phyloP scores from a whole-genome alignment of 2,113 vertebrate species.

The Xenotilapia flavipinnis region DNA sequence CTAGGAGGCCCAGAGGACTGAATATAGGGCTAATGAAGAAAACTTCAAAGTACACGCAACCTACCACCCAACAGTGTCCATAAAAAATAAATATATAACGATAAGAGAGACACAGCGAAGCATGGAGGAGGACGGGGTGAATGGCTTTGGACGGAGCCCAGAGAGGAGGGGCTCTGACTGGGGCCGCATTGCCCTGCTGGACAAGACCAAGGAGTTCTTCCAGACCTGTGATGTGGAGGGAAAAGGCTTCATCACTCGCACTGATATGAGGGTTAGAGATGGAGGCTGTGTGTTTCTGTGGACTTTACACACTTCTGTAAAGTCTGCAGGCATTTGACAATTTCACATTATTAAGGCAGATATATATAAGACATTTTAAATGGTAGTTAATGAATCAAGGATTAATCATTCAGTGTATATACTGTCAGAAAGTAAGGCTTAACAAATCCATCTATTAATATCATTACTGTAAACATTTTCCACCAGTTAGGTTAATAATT shows the following conservation, averaged over 20 bases:
- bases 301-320: neutral
- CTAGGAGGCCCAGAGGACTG: neutral
- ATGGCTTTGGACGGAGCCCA: neutral
- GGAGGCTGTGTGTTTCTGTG: neutral
- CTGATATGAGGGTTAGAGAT: conserved; percentile 84
- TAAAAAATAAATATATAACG: neutral
- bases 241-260: conserved; percentile 83
- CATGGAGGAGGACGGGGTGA: conserved; percentile 49
- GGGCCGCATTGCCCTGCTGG: conserved; percentile 63
- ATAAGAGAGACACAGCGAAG: neutral
- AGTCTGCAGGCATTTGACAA: neutral
- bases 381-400: neutral
- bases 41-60: neutral
- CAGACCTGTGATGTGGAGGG: conserved; percentile 84
- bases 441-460: neutral
- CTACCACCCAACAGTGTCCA: neutral
- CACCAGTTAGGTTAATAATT: neutral
- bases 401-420: neutral
- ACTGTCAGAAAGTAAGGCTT: neutral
- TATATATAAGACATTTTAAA: neutral
- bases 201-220: conserved; percentile 86
- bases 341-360: neutral
- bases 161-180: conserved; percentile 36
- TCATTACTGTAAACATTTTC: neutral
- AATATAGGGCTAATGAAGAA: neutral